Conservation (phyloP, 53 echinoderm and acorn worm species). For the Holothuria scabra region DNA sequence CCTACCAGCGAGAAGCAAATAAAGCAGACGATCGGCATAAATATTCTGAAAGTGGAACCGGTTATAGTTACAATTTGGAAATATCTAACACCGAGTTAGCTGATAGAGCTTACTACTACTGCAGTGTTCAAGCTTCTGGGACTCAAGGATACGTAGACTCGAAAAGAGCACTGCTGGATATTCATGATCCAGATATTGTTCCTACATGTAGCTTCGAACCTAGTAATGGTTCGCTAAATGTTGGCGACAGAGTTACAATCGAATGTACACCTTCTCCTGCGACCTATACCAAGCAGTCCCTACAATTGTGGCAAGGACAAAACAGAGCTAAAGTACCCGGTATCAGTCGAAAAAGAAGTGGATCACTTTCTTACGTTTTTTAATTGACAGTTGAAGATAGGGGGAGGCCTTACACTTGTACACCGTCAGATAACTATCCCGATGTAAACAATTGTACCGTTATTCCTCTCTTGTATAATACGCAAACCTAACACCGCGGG, state of each 20-base stretch:
- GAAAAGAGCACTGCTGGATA: background rate
- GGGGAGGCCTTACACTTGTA: slow-evolving; percentile 28
- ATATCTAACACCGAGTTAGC: background rate
- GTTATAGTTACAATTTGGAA: slow-evolving; percentile 1
- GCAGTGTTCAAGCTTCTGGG: background rate
- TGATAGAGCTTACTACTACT: slow-evolving; percentile 35
- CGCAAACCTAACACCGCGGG: slow-evolving; percentile 1
- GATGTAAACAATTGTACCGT: slow-evolving; percentile 27
- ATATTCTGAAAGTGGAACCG: slow-evolving; percentile 4
- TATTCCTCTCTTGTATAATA: background rate
- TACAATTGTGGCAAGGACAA: slow-evolving; percentile 14
- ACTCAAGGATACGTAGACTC: background rate
- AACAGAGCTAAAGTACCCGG: background rate
- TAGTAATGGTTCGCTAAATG: background rate
- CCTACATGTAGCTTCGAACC: background rate
- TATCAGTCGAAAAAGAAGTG: background rate
- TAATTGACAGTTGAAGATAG: background rate
- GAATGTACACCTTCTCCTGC: background rate
- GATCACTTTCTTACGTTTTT: background rate
- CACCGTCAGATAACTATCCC: slow-evolving; percentile 12
- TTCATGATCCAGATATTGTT: background rate
- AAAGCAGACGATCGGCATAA: background rate
- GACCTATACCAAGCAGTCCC: background rate
- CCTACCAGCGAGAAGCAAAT: background rate
- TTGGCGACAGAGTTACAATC: slow-evolving; percentile 24